A percentile compares a stretch with the other conserved stretches of the same genome.
phyloP scores from a whole-genome alignment of 2,888 invertebrate species.

The Diloba caeruleocephala region DNA sequence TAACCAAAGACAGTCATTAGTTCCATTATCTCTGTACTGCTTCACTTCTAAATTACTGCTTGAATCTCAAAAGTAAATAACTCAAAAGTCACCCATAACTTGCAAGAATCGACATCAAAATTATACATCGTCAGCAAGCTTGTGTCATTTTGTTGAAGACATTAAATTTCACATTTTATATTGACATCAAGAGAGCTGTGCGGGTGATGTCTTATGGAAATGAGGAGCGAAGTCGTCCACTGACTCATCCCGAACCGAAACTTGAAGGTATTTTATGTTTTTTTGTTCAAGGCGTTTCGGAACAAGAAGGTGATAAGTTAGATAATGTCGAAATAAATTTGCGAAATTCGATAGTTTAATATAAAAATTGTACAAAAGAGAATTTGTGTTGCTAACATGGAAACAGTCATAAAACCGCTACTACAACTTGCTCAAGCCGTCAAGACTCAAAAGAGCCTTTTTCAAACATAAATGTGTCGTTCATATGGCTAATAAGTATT shows the following conservation, averaged over 20 bases:
- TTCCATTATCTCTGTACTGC: no score
- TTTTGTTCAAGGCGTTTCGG: conserved; percentile 6
- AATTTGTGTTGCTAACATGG: no score
- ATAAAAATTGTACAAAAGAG: no score
- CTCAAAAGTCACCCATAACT: neutral
- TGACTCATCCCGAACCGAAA: conserved; percentile 2
- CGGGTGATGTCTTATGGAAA: conserved; percentile 34
- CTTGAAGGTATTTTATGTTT: conserved; percentile 26
- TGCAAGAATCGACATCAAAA: conserved; percentile 18
- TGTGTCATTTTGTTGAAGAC: conserved; percentile 3
- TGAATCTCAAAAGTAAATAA: neutral
- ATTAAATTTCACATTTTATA: conserved; percentile 39
- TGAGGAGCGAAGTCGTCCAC: conserved; percentile 14
- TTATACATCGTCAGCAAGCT: conserved; percentile 17
- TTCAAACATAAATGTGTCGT: no score
- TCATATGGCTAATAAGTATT: no score
- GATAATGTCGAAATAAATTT: conserved; percentile 24
- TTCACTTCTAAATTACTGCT: no score
- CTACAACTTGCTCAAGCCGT: no score
- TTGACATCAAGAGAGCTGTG: conserved; percentile 22
- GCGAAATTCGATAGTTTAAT: no score
- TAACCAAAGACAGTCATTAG: no score
- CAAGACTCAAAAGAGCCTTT: no score
- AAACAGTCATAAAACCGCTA: no score
- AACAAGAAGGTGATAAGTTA: conserved; percentile 6